Percentiles rank a stretch among this genome's conserved stretches.
Evolutionary conservation across 2,888 invertebrate genomes (phyloP).

Genomic region (Eupithecia exiguata): DNA sequence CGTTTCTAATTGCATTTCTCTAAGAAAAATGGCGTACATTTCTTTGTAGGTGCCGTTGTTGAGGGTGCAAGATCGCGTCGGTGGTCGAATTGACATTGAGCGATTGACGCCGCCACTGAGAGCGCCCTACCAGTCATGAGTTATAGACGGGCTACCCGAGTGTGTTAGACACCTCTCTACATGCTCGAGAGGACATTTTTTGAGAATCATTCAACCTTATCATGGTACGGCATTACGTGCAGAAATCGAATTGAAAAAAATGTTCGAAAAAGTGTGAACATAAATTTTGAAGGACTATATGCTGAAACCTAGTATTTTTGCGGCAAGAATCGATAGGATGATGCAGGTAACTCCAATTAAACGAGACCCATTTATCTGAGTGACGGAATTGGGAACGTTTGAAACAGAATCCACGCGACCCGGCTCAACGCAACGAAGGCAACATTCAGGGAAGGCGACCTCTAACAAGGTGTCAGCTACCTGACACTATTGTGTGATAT

Average conservation of each 20-base stretch:
- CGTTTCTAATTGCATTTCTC: conserved; percentile 74
- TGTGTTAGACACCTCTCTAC: conserved; percentile 61
- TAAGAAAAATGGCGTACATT: conserved; percentile 74
- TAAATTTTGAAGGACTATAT: neutral
- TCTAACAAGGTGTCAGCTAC: conserved; percentile 79
- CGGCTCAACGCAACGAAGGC: conserved; percentile 72
- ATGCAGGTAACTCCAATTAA: conserved; percentile 63
- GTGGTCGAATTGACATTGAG: conserved; percentile 70
- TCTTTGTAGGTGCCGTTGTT: conserved; percentile 67
- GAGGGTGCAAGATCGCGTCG: conserved; percentile 63
- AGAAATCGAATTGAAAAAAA: neutral
- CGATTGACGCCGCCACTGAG: conserved; percentile 63
- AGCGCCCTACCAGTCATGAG: conserved; percentile 60
- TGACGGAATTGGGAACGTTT: conserved; percentile 62
- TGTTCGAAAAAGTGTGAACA: neutral
- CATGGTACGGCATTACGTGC: conserved; percentile 4
- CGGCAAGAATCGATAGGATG: conserved; percentile 13
- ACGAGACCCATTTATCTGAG: conserved; percentile 60
- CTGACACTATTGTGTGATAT: conserved; percentile 77
- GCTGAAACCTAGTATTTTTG: neutral
- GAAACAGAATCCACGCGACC: conserved; percentile 71
- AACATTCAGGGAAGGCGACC: conserved; percentile 67
- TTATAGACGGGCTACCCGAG: conserved; percentile 62
- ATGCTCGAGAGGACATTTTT: conserved; percentile 42
- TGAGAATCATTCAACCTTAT: conserved; percentile 39